Percentiles rank a stretch among this genome's conserved stretches.
Evolutionary conservation across 2,888 invertebrate genomes (phyloP).

Genomic region (Nyleta sp.): DNA sequence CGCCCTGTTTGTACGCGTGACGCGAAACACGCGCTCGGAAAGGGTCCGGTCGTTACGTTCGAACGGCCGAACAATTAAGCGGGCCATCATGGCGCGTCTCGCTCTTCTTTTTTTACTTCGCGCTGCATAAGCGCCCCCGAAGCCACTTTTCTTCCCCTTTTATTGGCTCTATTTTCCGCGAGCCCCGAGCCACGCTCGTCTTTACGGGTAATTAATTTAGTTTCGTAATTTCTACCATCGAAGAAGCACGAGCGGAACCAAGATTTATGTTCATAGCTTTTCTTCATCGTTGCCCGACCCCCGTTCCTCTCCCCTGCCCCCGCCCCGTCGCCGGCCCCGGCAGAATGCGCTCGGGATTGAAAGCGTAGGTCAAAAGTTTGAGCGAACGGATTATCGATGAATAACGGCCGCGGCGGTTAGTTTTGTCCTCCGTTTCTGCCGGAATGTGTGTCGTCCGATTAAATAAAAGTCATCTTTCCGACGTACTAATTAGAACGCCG

Average conservation of each 20-base stretch:
- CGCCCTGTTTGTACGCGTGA: constrained; percentile 41
- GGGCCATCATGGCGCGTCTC: constrained; percentile 43
- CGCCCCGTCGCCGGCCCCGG: background rate
- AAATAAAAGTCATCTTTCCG: constrained; percentile 47
- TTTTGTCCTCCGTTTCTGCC: constrained; percentile 32
- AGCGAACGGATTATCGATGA: constrained; percentile 58
- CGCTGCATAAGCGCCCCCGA: constrained; percentile 68
- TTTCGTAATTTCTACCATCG: constrained; percentile 75
- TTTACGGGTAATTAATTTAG: constrained; percentile 78
- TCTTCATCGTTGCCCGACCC: constrained; percentile 29
- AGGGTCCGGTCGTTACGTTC: constrained; percentile 48
- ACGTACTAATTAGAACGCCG: constrained; percentile 46
- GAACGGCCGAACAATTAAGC: constrained; percentile 71
- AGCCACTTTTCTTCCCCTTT: constrained; percentile 55
- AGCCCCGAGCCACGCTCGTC: constrained; percentile 52
- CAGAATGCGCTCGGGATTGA: constrained; percentile 31
- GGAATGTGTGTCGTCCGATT: constrained; percentile 30
- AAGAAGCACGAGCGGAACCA: constrained; percentile 69
- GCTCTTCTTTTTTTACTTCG: constrained; percentile 46
- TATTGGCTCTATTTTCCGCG: constrained; percentile 68
- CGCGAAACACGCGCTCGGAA: constrained; percentile 38
- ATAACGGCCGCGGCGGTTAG: constrained; percentile 41
- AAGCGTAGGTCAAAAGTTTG: constrained; percentile 57
- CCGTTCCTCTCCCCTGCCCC: background rate
- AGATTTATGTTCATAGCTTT: constrained; percentile 66